These are phyloP conservation scores for Amorpha juglandis DNA, from an alignment of 2,888 invertebrate genomes.

Conservation along the genomic window DNA sequence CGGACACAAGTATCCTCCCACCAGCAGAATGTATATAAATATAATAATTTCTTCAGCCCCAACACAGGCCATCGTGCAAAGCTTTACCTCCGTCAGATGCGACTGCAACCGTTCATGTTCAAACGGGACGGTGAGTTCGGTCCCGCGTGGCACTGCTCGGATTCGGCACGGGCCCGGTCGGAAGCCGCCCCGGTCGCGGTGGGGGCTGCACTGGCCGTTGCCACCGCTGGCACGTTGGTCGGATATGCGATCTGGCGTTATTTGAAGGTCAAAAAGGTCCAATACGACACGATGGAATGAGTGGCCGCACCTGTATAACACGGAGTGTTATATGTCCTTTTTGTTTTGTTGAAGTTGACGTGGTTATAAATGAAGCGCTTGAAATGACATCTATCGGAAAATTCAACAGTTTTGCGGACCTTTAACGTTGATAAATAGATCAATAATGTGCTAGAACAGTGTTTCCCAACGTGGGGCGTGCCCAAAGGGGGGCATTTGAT, in stretches of 20 bases:
- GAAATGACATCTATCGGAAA: too few species aligned
- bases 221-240: constrained; percentile 91
- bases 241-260: constrained; percentile 94
- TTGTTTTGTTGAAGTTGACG: background rate
- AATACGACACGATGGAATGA: constrained; percentile 95
- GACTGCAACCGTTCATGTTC: constrained; percentile 95
- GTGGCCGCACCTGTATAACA: constrained; percentile 26
- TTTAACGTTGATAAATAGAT: too few species aligned
- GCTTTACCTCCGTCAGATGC: constrained; percentile 87
- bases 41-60: constrained; percentile 49
- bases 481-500: too few species aligned
- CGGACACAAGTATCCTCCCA: too few species aligned
- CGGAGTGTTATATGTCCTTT: constrained; percentile 3
- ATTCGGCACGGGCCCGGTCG: constrained; percentile 82
- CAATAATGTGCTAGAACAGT: too few species aligned
- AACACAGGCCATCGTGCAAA: constrained; percentile 83
- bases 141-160: constrained; percentile 87
- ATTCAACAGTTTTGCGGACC: too few species aligned
- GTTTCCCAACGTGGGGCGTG: too few species aligned
- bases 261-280: constrained; percentile 94
- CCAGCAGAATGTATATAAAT: background rate
- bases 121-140: constrained; percentile 89
- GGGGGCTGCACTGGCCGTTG: constrained; percentile 92
- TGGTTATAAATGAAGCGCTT: background rate
- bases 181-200: constrained; percentile 91